These are phyloP conservation scores for Aphelenchoides besseyi DNA, from an alignment of 1,140 invertebrate genomes.

Conservation along the genomic window DNA sequence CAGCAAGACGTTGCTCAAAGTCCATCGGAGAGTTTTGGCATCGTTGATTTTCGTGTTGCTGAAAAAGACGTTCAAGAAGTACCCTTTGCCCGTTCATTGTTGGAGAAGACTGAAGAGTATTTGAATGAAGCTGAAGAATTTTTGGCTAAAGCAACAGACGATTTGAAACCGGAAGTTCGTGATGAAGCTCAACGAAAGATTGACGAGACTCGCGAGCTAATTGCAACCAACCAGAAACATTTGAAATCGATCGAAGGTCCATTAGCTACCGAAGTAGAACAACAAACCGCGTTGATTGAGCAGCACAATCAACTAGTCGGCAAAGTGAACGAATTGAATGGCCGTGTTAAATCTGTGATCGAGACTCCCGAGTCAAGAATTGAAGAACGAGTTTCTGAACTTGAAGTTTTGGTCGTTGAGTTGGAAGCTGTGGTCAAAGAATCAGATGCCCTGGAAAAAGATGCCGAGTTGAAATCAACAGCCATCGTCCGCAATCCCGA, in stretches of 20 bases:
- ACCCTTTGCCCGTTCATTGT: neutral
- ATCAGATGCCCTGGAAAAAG: neutral
- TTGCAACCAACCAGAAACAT: neutral
- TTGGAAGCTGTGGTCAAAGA: neutral
- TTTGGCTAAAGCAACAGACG: neutral
- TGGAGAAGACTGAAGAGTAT: neutral
- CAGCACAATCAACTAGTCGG: constrained; percentile 12
- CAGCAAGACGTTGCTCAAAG: neutral
- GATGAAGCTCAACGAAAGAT: neutral
- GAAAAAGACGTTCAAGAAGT: constrained; percentile 1
- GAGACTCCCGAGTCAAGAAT: neutral
- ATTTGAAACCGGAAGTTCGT: neutral
- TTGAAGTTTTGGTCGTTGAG: neutral
- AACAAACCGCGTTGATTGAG: neutral
- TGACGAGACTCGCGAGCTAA: neutral
- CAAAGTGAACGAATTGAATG: constrained; percentile 9
- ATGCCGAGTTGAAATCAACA: constrained; percentile 6
- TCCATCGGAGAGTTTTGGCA: neutral
- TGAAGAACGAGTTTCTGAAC: neutral
- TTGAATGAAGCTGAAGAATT: constrained; percentile 15
- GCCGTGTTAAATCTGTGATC: neutral
- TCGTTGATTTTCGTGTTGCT: neutral
- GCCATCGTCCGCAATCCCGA: constrained; percentile 9
- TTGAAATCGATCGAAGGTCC: neutral
- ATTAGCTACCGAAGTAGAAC: neutral